Evolutionary conservation across 2,888 invertebrate genomes (phyloP).

Genomic region (Dione juno): DNA sequence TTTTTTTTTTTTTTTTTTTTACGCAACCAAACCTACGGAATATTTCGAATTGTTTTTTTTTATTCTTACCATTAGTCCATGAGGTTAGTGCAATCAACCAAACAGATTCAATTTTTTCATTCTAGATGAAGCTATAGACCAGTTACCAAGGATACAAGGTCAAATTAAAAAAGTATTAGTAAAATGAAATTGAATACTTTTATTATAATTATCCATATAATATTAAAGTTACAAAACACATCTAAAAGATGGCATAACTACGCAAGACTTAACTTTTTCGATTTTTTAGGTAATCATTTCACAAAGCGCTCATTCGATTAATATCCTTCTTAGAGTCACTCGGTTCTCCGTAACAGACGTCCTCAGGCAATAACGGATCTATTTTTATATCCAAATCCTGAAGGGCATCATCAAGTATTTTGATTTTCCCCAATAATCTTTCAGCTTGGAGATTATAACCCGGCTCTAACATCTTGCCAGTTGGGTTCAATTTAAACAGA

Average conservation of each 20-base stretch:
- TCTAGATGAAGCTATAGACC: too few species aligned
- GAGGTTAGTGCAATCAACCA: too few species aligned
- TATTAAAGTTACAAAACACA: not conserved
- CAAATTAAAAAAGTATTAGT: not conserved
- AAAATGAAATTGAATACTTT: not conserved
- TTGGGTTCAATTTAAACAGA: conserved; percentile 87
- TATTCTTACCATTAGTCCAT: too few species aligned
- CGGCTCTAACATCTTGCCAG: conserved; percentile 87
- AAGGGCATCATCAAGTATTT: conserved; percentile 72
- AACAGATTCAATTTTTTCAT: too few species aligned
- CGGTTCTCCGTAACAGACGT: conserved; percentile 54
- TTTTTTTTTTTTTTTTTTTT: too few species aligned
- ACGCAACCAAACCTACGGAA: too few species aligned
- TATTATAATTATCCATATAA: not conserved
- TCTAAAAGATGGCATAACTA: too few species aligned
- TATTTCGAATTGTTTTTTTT: too few species aligned
- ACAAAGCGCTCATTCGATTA: conserved; percentile 61
- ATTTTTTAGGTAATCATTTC: conserved; percentile 35
- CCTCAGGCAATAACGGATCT: conserved; percentile 65
- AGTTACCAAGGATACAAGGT: not conserved
- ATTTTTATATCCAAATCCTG: conserved; percentile 71
- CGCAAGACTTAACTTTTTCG: not conserved
- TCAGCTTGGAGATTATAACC: conserved; percentile 85
- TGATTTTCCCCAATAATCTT: conserved; percentile 75
- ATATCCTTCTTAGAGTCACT: conserved; percentile 51